These are phyloP conservation scores for Halocynthia aurantium DNA, from an alignment of 23 tunicate genomes.

Conservation along the genomic window DNA sequence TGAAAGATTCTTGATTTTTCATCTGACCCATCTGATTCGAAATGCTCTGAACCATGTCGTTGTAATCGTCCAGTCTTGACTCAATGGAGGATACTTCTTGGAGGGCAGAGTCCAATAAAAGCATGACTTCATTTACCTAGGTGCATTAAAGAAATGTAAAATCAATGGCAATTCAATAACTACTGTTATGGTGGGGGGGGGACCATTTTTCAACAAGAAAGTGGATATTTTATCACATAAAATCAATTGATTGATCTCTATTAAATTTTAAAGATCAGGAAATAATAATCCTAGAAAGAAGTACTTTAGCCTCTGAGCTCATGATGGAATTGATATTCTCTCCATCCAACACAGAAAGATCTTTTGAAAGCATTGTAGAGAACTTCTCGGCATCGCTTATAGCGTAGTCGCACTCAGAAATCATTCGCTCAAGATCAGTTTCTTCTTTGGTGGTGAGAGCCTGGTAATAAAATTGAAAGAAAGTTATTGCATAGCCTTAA, in stretches of 20 bases:
- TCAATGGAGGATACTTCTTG: slow-evolving; percentile 65
- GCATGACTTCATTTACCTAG: slow-evolving; percentile 76
- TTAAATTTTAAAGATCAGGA: neutral
- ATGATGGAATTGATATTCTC: slow-evolving; percentile 94
- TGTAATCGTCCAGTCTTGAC: slow-evolving; percentile 63
- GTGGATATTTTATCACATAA: neutral
- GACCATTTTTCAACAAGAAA: neutral
- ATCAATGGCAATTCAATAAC: no score
- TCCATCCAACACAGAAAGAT: slow-evolving; percentile 92
- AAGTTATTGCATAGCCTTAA: neutral
- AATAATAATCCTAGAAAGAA: neutral
- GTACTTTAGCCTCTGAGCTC: slow-evolving; percentile 90
- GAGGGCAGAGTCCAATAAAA: slow-evolving; percentile 73
- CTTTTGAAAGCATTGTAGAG: slow-evolving; percentile 47
- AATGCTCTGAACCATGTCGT: slow-evolving; percentile 81
- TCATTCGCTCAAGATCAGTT: slow-evolving; percentile 77
- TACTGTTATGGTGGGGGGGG: no score
- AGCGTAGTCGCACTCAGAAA: slow-evolving; percentile 84
- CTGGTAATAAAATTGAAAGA: slow-evolving; percentile 17
- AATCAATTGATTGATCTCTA: neutral
- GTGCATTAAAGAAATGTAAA: neutral
- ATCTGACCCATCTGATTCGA: slow-evolving; percentile 92
- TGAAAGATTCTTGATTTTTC: slow-evolving; percentile 95
- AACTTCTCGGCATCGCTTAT: slow-evolving; percentile 92
- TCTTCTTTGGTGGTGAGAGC: slow-evolving; percentile 88